These are phyloP conservation scores for Ophioderma brevispina DNA, from an alignment of 35 echinoderm and acorn worm genomes.

Conservation along the genomic window DNA sequence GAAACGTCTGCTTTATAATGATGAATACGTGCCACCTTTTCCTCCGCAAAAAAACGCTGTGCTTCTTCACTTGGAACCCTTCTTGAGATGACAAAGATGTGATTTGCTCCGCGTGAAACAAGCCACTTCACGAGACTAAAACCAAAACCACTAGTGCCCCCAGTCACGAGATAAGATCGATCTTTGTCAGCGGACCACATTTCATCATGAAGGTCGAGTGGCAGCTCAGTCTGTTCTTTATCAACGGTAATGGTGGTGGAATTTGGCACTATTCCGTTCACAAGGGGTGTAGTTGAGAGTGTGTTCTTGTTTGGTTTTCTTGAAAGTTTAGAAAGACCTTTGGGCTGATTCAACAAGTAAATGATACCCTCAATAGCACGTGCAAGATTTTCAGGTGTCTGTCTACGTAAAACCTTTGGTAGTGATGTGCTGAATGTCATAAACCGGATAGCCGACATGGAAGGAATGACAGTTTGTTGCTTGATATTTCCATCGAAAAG, in stretches of 20 bases:
- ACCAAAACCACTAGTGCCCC: constrained; percentile 75
- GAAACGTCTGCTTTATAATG: constrained; percentile 39
- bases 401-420: too few species aligned
- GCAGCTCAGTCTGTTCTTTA: neutral
- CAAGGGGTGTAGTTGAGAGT: too few species aligned
- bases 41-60: neutral
- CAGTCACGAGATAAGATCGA: constrained; percentile 64
- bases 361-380: too few species aligned
- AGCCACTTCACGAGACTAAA: constrained; percentile 56
- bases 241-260: neutral
- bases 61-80: neutral
- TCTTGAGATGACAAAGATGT: constrained; percentile 40
- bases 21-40: neutral
- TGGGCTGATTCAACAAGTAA: too few species aligned
- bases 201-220: neutral
- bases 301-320: too few species aligned
- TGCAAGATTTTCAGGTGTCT: too few species aligned
- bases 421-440: neutral
- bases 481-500: neutral
- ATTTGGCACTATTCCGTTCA: too few species aligned
- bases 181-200: neutral
- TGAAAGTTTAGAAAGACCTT: too few species aligned
- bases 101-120: constrained; percentile 20
- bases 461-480: neutral
- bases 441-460: neutral